Conservation (phyloP, 30 jellyfish, hydroid and myxozoan species). For the Rhopilema esculentum region DNA sequence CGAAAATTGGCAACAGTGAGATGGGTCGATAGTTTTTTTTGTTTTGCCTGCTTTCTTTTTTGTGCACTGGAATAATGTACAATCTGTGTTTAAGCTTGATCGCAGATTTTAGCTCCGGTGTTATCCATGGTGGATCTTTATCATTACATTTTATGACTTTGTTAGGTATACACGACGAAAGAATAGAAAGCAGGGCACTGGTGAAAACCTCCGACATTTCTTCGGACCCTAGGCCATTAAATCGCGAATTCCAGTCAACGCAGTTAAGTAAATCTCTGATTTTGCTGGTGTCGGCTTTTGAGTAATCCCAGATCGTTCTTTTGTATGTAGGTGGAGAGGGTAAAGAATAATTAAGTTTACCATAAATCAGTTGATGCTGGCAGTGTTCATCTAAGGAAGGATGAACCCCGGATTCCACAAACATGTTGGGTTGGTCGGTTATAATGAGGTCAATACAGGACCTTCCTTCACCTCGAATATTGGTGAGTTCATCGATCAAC, state of each 20-base stretch:
- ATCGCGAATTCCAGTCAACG: conserved; percentile 7
- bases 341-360: conserved; percentile 11
- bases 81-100: conserved; percentile 47
- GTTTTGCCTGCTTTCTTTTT: too few relatives aligned
- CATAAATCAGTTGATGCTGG: conserved; percentile 36
- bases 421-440: too few relatives aligned
- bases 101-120: conserved; percentile 56
- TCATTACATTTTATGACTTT: conserved; percentile 29
- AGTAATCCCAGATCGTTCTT: conserved; percentile 51
- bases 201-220: conserved; percentile 19
- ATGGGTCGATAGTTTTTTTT: too few relatives aligned
- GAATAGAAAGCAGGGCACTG: neutral
- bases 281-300: conserved; percentile 3
- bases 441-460: conserved; percentile 35
- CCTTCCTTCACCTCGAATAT: conserved; percentile 21
- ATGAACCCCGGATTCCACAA: too few relatives aligned
- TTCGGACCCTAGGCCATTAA: conserved; percentile 9
- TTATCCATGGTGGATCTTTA: too few relatives aligned
- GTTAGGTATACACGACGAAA: conserved; percentile 45
- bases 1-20: too few relatives aligned
- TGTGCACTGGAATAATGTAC: too few relatives aligned
- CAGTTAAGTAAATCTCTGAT: neutral
- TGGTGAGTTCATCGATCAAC: conserved; percentile 35
- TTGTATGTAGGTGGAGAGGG: conserved; percentile 64
- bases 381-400: conserved; percentile 41